Percentiles rank a stretch among this genome's conserved stretches.
Evolutionary conservation across 2,888 invertebrate species (phyloP).

Genomic region (Fissipunctia ypsillon): DNA sequence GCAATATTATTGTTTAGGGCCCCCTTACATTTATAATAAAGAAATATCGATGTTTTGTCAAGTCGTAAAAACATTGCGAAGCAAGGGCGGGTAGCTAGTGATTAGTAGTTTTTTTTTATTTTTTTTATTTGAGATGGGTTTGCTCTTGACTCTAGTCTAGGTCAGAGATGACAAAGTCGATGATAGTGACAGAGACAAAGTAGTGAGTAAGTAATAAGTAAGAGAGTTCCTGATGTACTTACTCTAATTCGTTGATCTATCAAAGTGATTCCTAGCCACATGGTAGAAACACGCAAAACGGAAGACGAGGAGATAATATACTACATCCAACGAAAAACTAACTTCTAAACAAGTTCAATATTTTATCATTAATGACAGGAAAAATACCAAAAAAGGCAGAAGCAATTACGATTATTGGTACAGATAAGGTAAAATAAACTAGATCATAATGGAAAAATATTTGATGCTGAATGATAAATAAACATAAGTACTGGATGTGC

Average conservation of each 20-base stretch:
- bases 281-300: neutral
- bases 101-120: too few species aligned
- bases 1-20: too few species aligned
- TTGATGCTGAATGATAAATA: conserved; percentile 7
- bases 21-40: too few species aligned
- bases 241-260: conserved; percentile 8
- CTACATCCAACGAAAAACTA: conserved; percentile 7
- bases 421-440: conserved; percentile 34
- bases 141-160: too few species aligned
- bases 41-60: neutral
- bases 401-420: conserved; percentile 38
- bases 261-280: conserved; percentile 6
- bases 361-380: conserved; percentile 37
- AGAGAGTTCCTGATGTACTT: neutral
- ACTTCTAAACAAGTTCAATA: conserved; percentile 3
- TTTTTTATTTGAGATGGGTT: too few species aligned
- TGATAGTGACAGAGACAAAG: too few species aligned
- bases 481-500: neutral
- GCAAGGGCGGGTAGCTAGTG: neutral
- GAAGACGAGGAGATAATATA: neutral
- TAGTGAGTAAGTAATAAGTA: neutral
- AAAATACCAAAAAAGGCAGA: conserved; percentile 30
- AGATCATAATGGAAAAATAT: conserved; percentile 23
- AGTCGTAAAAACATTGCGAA: neutral
- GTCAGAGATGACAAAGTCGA: too few species aligned